A percentile compares a stretch with the other conserved stretches of the same genome.
Conservation (phyloP, 2,797 vertebrate genomes). For the Danio choprae region DNA sequence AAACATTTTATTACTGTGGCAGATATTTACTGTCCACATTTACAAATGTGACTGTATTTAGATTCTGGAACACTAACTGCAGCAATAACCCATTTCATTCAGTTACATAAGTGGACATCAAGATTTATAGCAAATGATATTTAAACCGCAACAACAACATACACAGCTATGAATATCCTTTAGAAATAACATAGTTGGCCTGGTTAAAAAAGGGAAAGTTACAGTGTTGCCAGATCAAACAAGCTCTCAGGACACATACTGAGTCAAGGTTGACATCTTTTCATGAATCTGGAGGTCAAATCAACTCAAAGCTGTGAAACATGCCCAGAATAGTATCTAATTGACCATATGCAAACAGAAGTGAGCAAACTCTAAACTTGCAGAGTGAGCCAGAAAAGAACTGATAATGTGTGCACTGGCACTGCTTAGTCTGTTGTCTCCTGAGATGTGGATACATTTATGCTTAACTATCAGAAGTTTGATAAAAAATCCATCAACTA, state of each 20-base stretch:
- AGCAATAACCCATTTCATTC: neutral
- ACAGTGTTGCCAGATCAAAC: conserved; percentile 19
- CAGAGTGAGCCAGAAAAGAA: neutral
- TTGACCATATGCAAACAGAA: conserved; percentile 31
- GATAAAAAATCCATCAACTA: neutral
- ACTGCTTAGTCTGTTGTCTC: neutral
- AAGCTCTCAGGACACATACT: neutral
- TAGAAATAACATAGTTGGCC: neutral
- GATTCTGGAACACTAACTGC: neutral
- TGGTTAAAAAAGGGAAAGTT: no score
- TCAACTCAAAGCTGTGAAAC: conserved; percentile 41
- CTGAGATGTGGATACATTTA: neutral
- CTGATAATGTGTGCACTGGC: neutral
- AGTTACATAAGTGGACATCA: neutral
- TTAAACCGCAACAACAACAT: conserved; percentile 9
- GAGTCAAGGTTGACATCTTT: neutral
- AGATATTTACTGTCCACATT: neutral
- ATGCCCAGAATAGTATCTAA: neutral
- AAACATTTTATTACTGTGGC: neutral
- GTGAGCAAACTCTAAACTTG: conserved; percentile 26
- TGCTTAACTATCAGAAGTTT: neutral
- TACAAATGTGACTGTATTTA: conserved; percentile 28
- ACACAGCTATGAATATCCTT: neutral
- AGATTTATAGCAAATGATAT: neutral
- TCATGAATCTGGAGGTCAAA: conserved; percentile 1